Evolutionary conservation across 2,888 invertebrate genomes (phyloP).

Genomic region (Caenorhabditis panamensis): DNA sequence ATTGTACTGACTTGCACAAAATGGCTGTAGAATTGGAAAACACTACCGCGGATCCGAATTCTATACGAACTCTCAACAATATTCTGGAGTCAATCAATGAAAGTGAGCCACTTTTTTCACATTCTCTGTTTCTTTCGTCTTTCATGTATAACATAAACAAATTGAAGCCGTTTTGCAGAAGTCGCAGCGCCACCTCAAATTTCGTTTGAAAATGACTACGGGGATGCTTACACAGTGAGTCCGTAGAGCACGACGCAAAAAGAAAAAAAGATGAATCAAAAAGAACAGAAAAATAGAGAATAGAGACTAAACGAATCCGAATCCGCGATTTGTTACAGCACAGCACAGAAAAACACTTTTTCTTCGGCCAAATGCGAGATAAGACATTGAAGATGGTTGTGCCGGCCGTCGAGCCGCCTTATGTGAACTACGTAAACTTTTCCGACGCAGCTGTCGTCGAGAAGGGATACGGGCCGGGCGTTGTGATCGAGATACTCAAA

Average conservation of each 20-base stretch:
- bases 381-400: conserved; percentile 67
- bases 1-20: conserved; percentile 30
- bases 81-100: conserved; percentile 61
- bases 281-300: no score
- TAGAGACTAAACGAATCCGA: not conserved
- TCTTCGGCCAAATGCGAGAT: conserved; percentile 31
- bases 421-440: conserved; percentile 79
- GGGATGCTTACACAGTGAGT: conserved; percentile 57
- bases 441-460: conserved; percentile 68
- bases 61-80: conserved; percentile 55
- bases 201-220: conserved; percentile 50
- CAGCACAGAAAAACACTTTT: conserved; percentile 53
- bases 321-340: conserved; percentile 49
- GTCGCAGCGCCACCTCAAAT: conserved; percentile 46
- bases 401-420: conserved; percentile 74
- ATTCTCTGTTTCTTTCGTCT: not conserved
- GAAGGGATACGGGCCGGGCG: conserved; percentile 77
- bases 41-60: conserved; percentile 46
- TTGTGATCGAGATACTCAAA: conserved; percentile 78
- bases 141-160: not conserved
- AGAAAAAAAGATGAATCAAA: no score
- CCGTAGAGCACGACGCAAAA: not conserved
- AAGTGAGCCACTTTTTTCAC: conserved; percentile 25
- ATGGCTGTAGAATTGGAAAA: conserved; percentile 38
- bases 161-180: conserved; percentile 33